A percentile compares a stretch with the other conserved stretches of the same genome.
Evolutionary conservation across 2,888 invertebrate species (phyloP).

Genomic region (Melieria omissa): DNA sequence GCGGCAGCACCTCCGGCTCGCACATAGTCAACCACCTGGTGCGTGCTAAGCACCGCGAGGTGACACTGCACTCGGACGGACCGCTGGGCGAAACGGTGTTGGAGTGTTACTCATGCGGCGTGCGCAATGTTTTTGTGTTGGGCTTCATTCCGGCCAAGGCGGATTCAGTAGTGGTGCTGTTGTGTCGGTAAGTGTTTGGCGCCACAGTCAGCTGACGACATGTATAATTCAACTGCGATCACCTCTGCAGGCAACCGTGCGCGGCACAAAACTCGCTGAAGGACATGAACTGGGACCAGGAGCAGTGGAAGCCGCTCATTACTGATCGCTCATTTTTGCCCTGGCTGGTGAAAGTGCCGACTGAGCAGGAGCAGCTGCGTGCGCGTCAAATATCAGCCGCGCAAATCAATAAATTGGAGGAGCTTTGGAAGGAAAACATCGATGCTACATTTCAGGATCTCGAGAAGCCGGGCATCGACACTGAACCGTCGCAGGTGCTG

Average conservation of each 20-base stretch:
- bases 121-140: slow-evolving; percentile 96
- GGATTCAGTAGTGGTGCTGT: slow-evolving; percentile 95
- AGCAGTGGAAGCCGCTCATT: slow-evolving; percentile 98
- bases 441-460: slow-evolving; percentile 98
- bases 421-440: slow-evolving; percentile 98
- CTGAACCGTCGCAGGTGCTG: slow-evolving; percentile 88
- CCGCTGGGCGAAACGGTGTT: slow-evolving; percentile 97
- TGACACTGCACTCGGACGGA: slow-evolving; percentile 96
- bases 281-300: slow-evolving; percentile 99
- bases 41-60: slow-evolving; percentile 99
- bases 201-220: background rate
- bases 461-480: slow-evolving; percentile 97
- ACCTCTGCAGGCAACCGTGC: slow-evolving; percentile 83
- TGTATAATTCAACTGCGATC: background rate
- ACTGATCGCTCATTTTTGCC: slow-evolving; percentile 94
- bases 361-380: slow-evolving; percentile 94
- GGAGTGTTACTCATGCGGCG: slow-evolving; percentile 99
- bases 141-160: slow-evolving; percentile 99
- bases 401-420: slow-evolving; percentile 97
- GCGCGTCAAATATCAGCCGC: slow-evolving; percentile 97
- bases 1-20: slow-evolving; percentile 97
- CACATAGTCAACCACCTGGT: slow-evolving; percentile 99
- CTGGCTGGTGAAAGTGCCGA: slow-evolving; percentile 98
- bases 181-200: slow-evolving; percentile 77
- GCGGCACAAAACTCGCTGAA: slow-evolving; percentile 96